These are phyloP conservation scores for Zaprionus bogoriensis DNA, from an alignment of 2,888 invertebrate species.

Conservation along the genomic window DNA sequence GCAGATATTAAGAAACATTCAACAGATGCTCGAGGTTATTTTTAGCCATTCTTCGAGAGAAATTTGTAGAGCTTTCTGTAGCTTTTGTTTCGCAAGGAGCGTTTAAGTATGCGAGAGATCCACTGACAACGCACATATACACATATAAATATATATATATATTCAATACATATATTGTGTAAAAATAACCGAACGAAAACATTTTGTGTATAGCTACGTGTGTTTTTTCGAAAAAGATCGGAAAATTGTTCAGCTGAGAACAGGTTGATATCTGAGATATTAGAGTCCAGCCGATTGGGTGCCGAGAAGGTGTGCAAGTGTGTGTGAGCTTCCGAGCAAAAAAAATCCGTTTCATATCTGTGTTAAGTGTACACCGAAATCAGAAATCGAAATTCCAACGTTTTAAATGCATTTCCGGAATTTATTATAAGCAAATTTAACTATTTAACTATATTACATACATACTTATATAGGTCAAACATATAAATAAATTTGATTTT, in stretches of 20 bases:
- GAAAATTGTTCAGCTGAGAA: conserved; percentile 27
- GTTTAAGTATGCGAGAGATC: conserved; percentile 2
- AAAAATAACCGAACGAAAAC: conserved; percentile 43
- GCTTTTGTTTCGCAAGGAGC: conserved; percentile 39
- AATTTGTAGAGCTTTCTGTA: conserved; percentile 21
- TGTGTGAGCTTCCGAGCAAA: background rate
- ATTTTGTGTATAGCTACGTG: conserved; percentile 33
- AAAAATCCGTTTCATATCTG: background rate
- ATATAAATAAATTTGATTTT: background rate
- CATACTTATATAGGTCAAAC: background rate
- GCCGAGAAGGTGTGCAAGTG: conserved; percentile 22
- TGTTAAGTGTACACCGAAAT: background rate
- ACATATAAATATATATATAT: conserved; percentile 5
- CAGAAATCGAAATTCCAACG: no score
- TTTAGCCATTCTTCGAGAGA: conserved; percentile 39
- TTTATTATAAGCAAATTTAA: no score
- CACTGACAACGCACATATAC: background rate
- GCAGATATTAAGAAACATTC: conserved; percentile 51
- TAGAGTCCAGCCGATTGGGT: conserved; percentile 3
- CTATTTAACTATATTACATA: background rate
- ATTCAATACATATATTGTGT: conserved; percentile 14
- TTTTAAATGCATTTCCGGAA: no score
- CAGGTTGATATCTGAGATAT: conserved; percentile 35
- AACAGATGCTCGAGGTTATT: conserved; percentile 67
- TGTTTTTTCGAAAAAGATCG: conserved; percentile 36